Percentiles rank a stretch among this genome's conserved stretches.
Conservation (phyloP, 2,797 vertebrate species). For the Triplophysa bombifrons region DNA sequence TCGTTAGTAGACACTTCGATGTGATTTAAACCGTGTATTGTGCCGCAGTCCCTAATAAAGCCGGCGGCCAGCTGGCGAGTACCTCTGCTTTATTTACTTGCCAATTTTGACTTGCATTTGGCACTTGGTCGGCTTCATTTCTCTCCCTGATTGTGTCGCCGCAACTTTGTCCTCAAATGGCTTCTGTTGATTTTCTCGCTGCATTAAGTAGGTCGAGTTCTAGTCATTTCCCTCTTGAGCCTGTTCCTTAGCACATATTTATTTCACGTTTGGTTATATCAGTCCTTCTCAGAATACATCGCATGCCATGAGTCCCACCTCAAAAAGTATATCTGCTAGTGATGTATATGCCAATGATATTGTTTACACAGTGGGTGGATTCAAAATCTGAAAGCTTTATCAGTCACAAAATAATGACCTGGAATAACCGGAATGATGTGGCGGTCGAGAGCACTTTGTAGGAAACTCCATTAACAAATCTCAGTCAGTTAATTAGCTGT, state of each 20-base stretch:
- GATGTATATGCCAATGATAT: conserved; percentile 5
- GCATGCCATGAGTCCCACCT: not conserved
- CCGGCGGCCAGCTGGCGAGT: not conserved
- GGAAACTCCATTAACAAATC: conserved; percentile 50
- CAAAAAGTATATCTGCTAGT: not conserved
- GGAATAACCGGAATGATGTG: conserved; percentile 27
- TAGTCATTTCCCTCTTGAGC: not conserved
- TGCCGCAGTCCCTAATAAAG: not conserved
- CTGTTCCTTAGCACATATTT: not conserved
- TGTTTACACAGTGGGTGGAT: not conserved
- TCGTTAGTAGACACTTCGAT: not conserved
- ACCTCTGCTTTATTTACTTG: not conserved
- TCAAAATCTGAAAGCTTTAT: conserved; percentile 12
- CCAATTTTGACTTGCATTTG: not conserved
- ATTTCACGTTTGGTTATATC: not conserved
- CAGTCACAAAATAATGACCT: conserved; percentile 45
- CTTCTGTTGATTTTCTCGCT: not conserved
- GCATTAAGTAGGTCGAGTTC: not conserved
- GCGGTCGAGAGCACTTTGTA: conserved; percentile 47
- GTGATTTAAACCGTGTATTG: not conserved
- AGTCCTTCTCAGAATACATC: not conserved
- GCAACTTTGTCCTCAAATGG: not conserved
- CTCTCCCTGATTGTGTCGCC: not conserved
- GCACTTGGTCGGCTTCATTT: not conserved
- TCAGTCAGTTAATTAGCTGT: conserved; percentile 54